Conservation (phyloP, 2,888 invertebrate genomes). For the Hanleya hanleyi region DNA sequence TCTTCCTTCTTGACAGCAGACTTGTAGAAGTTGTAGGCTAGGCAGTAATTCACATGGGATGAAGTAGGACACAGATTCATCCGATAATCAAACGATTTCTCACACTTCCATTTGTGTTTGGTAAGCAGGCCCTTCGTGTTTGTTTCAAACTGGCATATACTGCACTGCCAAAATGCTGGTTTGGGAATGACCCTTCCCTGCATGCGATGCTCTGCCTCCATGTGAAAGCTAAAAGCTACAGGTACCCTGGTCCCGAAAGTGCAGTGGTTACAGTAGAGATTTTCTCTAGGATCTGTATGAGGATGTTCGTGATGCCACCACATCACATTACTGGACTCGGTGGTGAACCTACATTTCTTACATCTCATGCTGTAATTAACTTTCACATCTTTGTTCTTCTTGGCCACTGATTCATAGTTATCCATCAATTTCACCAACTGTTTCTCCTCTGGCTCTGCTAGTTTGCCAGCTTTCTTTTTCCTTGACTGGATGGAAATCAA, state of each 20-base stretch:
- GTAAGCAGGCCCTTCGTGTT: conserved; percentile 93
- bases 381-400: conserved; percentile 55
- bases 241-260: conserved; percentile 81
- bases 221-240: conserved; percentile 85
- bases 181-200: conserved; percentile 88
- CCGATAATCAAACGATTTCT: conserved; percentile 91
- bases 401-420: conserved; percentile 45
- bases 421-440: conserved; percentile 82
- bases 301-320: conserved; percentile 82
- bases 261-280: conserved; percentile 86
- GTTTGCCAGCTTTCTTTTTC: conserved; percentile 77
- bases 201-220: conserved; percentile 91
- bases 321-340: conserved; percentile 59
- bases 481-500: conserved; percentile 89
- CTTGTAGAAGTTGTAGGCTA: conserved; percentile 62
- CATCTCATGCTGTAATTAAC: conserved; percentile 45
- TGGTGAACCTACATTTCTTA: conserved; percentile 55
- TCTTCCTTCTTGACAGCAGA: conserved; percentile 2
- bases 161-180: conserved; percentile 91
- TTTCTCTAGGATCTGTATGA: conserved; percentile 61
- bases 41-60: conserved; percentile 59
- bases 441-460: conserved; percentile 76
- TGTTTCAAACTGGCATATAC: conserved; percentile 94
- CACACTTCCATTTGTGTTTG: conserved; percentile 89
- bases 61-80: conserved; percentile 82